These are phyloP conservation scores for Paramormyrops kingsleyae DNA, from an alignment of 2,113 vertebrate genomes.

Conservation along the genomic window DNA sequence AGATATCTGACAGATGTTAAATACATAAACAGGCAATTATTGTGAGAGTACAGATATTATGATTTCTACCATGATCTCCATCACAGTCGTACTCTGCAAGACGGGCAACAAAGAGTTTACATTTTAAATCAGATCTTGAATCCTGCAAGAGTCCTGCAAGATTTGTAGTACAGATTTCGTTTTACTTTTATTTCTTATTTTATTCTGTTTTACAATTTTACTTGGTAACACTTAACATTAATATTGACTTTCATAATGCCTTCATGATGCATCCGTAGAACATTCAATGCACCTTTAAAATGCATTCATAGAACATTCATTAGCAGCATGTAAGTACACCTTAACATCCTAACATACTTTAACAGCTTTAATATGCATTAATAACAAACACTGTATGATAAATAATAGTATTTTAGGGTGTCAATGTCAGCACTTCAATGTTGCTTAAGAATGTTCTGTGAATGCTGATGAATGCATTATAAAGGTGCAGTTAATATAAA, in stretches of 20 bases:
- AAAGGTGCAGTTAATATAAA: background rate
- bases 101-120: background rate
- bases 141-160: background rate
- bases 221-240: background rate
- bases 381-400: background rate
- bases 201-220: background rate
- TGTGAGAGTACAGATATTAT: background rate
- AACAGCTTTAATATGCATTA: background rate
- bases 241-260: background rate
- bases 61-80: background rate
- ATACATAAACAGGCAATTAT: background rate
- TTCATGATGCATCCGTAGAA: background rate
- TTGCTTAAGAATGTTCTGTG: background rate
- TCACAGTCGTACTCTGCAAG: background rate
- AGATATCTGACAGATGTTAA: background rate
- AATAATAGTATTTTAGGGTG: background rate
- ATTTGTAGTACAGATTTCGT: background rate
- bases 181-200: background rate
- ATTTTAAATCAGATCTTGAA: background rate
- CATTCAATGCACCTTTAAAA: background rate
- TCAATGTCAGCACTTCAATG: background rate
- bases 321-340: background rate
- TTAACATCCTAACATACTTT: background rate
- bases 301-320: background rate
- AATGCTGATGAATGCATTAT: background rate